These are phyloP conservation scores for Aeoliscus strigatus DNA, from an alignment of 2,797 vertebrate species.

Conservation along the genomic window DNA sequence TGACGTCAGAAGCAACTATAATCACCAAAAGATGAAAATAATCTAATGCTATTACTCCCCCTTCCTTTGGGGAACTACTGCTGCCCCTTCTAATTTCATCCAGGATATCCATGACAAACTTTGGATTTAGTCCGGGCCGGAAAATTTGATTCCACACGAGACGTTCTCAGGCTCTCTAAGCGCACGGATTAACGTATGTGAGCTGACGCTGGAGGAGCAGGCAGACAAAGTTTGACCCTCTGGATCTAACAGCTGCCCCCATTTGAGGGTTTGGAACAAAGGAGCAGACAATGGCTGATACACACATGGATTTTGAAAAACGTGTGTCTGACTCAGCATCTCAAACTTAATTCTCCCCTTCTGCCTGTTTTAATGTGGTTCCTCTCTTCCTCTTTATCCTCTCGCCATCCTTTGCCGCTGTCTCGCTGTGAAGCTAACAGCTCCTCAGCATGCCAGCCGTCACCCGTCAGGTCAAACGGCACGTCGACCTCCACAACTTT, in stretches of 20 bases:
- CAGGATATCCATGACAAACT: conserved; percentile 6
- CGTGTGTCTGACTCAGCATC: too few species aligned
- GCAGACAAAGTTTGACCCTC: conserved; percentile 31
- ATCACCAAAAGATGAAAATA: conserved; percentile 1
- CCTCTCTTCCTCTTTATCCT: conserved; percentile 8
- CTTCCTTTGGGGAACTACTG: not conserved
- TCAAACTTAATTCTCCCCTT: conserved; percentile 15
- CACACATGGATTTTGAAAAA: conserved; percentile 4
- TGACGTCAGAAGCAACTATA: too few species aligned
- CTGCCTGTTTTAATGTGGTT: conserved; percentile 24
- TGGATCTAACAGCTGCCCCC: conserved; percentile 30
- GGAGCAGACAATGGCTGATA: conserved; percentile 14
- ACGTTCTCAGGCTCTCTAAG: conserved; percentile 32
- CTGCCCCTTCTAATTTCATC: conserved; percentile 11
- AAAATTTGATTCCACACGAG: conserved; percentile 34
- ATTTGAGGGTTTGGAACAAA: conserved; percentile 10
- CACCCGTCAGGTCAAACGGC: conserved; percentile 31
- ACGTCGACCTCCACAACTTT: conserved; percentile 62
- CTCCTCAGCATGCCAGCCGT: conserved; percentile 53
- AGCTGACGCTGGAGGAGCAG: conserved; percentile 30
- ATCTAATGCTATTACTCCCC: conserved; percentile 5
- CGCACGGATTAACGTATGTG: conserved; percentile 36
- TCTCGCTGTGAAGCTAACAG: conserved; percentile 32
- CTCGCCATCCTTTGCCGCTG: not conserved
- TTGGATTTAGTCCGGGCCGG: conserved; percentile 16